A percentile compares a stretch with the other conserved stretches of the same genome.
Conservation (phyloP, 2,888 invertebrate species). For the Resseliella maxima region DNA sequence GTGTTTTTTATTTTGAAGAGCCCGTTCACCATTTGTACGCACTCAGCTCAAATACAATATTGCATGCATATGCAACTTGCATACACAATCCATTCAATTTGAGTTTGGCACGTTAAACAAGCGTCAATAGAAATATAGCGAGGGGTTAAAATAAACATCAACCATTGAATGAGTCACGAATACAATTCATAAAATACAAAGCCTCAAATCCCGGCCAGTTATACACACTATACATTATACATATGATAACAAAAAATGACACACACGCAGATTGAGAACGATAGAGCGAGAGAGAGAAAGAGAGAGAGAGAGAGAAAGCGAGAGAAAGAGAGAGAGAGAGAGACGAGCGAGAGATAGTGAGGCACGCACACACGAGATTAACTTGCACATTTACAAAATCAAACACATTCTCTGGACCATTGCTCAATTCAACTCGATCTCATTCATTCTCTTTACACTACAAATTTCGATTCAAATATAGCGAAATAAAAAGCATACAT, state of each 20-base stretch:
- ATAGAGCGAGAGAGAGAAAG: too few relatives aligned
- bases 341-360: too few relatives aligned
- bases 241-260: background rate
- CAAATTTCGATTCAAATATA: too few relatives aligned
- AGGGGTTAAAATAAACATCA: conserved; percentile 40
- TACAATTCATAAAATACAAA: conserved; percentile 3
- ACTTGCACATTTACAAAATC: conserved; percentile 46
- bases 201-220: conserved; percentile 21
- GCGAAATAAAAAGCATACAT: background rate
- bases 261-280: too few relatives aligned
- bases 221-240: background rate
- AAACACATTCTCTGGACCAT: conserved; percentile 32
- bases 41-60: background rate
- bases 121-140: background rate
- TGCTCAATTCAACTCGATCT: conserved; percentile 6
- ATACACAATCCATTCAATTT: background rate
- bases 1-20: background rate
- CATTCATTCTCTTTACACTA: too few relatives aligned
- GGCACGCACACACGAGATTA: conserved; percentile 18
- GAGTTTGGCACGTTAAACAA: background rate
- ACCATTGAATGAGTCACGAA: background rate
- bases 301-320: too few relatives aligned
- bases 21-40: background rate
- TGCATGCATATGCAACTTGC: background rate
- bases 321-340: too few relatives aligned